These are phyloP conservation scores for crab-eating macaque (Macaca fascicularis) DNA, from an alignment of 2,113 vertebrate species.

Conservation along the genomic window T2T-MFA8v1.1 NC_088377.1:98034501-98035000, in stretches of 20 bases:
- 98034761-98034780: neutral
- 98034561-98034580: neutral
- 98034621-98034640: neutral
- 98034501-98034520: neutral
- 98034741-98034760: neutral
- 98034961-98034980: neutral
- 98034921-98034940: neutral
- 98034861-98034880: neutral
- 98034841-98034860: neutral
- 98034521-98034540: rapidly evolving
- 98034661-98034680: neutral
- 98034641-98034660: too few species aligned
- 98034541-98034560: neutral
- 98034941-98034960: neutral
- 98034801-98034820: neutral
- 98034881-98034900: neutral
- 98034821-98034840: neutral
- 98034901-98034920: neutral
- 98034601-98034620: neutral
- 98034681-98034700: neutral
- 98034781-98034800: neutral
- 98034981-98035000: neutral
- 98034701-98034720: neutral
- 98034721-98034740: neutral
- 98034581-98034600: neutral